Base-by-base conservation (phyloP, 2,888 invertebrate genomes). In the Polia nebulosa region DNA sequence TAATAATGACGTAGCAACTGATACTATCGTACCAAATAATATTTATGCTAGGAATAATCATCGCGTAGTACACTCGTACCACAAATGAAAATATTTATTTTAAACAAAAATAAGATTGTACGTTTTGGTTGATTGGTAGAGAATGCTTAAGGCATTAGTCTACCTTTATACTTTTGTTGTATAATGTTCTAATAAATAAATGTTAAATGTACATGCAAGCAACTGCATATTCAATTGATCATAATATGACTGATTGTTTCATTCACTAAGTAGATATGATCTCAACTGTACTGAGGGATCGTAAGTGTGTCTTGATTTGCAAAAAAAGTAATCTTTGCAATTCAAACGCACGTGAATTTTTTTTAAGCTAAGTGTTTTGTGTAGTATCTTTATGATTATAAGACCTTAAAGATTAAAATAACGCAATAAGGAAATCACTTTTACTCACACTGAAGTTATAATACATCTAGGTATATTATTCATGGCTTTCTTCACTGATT, bases 391-490 rank as follows among this genome's bases (percentile, higher is more conserved):
- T 34, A 41, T 32, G 29, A 36, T 39, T 22, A 15, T 13, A 47
- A 66, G 17, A 36, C 22, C 15, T 34, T 51, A 29, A 6, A 47
- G 53, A 62, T 70, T 71, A 41, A 44, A 64, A 53, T 63, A 45
- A 41, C 41, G 73, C 52, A 53, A 25, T 20, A 45, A 9, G 22
- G 45, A 72, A 58, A 47, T 49, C 25, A 36, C 20, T 44, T 58
- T 47, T 57, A 20, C 2, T 9, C 25, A 25, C 20, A 32, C 25
- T 25, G 17, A 36, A 36, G 55, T 39, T 32, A 39, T 39, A 32
- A 49, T 39, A 32, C 17, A n/a, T n/a, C n/a, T n/a, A n/a, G n/a
- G 25, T 67, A 3, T 44, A n/a, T 22, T 22, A 49, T 68, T 66
- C 29, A 17, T 25, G 8, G 9, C 1, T 60, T 59, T 52, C 17